Base-by-base conservation (phyloP, 2,888 invertebrate genomes). In the Thereva unica region DNA sequence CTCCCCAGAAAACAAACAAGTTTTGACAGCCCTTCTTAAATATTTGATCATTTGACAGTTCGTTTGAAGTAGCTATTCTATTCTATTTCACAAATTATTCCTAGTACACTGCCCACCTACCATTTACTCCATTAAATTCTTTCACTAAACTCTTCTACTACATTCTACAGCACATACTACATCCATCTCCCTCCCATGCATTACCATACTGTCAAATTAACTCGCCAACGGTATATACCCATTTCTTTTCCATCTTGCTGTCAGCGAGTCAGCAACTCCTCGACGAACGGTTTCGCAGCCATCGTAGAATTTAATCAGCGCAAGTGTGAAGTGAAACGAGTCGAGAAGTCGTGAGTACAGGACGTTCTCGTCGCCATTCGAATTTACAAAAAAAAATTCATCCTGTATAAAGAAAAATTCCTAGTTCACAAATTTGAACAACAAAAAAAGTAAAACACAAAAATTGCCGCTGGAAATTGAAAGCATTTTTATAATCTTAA, bases 261-360 rank as follows among this genome's bases (percentile, higher is more conserved):
- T 57, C 56, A 57, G 45, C 56, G 44, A 57, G 56, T 57, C 56
- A 57, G 56, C 55, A 47, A 10, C 50, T 35, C 42, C 55, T 55
- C 45, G 56, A 41, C 34, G 34, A 40, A 45, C 45, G 56, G 56
- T 57, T 55, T 40, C 9, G n/a, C 55, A 55, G 56, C 44, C 41
- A 61, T 50, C 50, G 61, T 49, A 41, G 61, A 61, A 40, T 61
- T 61, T 61, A 41, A n/a, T 40, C 41, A 50, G 61, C 61, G 61
- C 61, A 61, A 61, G 61, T 61, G 61, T 61, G 50, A 61, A 50
- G 50, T 12, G 50, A 61, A 61, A 50, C 61, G 61, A 61, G 61
- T 61, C 61, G 61, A 23, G 23, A 23, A 23, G 23, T 42, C 61
- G 61, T 41, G 49, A n/a, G 34, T 50, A 50, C 61, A 61, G 41